These are phyloP conservation scores for Drosophila miranda DNA, from an alignment of 1,140 invertebrate species.

Conservation along the genomic window DNA sequence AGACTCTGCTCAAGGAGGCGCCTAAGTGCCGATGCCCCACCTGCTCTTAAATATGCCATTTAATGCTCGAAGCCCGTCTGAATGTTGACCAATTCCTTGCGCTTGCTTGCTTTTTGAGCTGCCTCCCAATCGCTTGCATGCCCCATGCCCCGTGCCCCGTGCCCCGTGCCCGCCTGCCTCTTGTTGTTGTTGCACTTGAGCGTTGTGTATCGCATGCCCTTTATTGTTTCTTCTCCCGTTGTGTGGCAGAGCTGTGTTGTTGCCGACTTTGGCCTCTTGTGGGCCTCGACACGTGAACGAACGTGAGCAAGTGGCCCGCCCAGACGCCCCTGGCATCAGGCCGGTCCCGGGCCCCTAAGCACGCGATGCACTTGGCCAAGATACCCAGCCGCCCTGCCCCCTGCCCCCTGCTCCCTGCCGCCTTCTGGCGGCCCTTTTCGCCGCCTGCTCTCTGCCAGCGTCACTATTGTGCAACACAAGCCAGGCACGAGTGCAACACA, in stretches of 20 bases:
- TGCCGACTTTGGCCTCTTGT: conserved; percentile 21
- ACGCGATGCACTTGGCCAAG: conserved; percentile 80
- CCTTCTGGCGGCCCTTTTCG: conserved; percentile 34
- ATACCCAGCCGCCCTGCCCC: conserved; percentile 20
- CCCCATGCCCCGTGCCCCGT: too few species aligned
- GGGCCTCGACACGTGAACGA: conserved; percentile 54
- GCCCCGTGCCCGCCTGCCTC: too few species aligned
- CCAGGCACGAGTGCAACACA: neutral
- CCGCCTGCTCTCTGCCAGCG: conserved; percentile 9
- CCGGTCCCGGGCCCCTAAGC: conserved; percentile 36
- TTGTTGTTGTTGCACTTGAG: conserved; percentile 49
- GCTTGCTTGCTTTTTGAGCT: conserved; percentile 37
- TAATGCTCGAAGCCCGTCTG: conserved; percentile 40
- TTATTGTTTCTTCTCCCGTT: conserved; percentile 31
- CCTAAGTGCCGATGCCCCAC: too few species aligned
- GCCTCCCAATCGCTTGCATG: too few species aligned
- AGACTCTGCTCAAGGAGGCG: too few species aligned
- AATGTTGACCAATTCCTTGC: conserved; percentile 48
- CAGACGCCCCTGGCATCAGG: conserved; percentile 39
- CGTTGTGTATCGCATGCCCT: conserved; percentile 38
- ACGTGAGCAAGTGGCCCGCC: conserved; percentile 54
- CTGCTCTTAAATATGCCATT: conserved; percentile 3
- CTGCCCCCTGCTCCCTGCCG: too few species aligned
- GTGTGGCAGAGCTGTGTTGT: too few species aligned
- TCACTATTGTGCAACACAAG: conserved; percentile 12